phyloP scores from a whole-genome alignment of 2,113 vertebrate genomes.

The Pluvianellus socialis region DNA sequence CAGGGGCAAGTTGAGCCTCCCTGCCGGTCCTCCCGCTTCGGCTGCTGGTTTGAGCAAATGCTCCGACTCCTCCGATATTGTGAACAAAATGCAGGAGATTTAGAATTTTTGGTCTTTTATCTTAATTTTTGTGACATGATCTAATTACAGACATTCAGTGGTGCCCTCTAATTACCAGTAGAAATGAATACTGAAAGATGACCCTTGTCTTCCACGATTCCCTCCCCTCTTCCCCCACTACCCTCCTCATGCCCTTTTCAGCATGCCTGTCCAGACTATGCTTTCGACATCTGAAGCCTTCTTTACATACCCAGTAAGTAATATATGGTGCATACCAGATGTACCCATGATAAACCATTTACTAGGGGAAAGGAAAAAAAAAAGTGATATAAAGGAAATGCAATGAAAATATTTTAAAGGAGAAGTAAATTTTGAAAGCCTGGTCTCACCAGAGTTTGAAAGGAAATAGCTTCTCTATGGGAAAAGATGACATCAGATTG shows the following conservation, averaged over 20 bases:
- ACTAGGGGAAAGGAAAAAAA: background rate
- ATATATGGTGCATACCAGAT: background rate
- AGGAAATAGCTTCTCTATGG: conserved; percentile 18
- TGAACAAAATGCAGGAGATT: conserved; percentile 24
- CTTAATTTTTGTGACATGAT: conserved; percentile 75
- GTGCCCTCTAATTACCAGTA: conserved; percentile 66
- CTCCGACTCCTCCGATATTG: background rate
- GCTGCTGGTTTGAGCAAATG: background rate
- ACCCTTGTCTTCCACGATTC: conserved; percentile 52
- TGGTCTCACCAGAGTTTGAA: background rate
- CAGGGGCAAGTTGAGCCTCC: background rate
- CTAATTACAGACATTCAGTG: conserved; percentile 63
- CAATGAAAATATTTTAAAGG: background rate
- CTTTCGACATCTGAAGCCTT: conserved; percentile 9
- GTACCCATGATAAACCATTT: background rate
- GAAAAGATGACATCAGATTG: conserved; percentile 61
- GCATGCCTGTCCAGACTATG: background rate
- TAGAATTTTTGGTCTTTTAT: conserved; percentile 55
- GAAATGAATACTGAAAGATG: conserved; percentile 75
- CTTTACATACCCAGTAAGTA: background rate
- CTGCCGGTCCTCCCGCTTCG: background rate
- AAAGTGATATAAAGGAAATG: background rate
- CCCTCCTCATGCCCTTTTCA: conserved; percentile 34
- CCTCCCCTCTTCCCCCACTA: conserved; percentile 39
- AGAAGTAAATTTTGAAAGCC: background rate